Conservation (phyloP, 2,113 vertebrate genomes). For the Grammomys dolichurus region DNA sequence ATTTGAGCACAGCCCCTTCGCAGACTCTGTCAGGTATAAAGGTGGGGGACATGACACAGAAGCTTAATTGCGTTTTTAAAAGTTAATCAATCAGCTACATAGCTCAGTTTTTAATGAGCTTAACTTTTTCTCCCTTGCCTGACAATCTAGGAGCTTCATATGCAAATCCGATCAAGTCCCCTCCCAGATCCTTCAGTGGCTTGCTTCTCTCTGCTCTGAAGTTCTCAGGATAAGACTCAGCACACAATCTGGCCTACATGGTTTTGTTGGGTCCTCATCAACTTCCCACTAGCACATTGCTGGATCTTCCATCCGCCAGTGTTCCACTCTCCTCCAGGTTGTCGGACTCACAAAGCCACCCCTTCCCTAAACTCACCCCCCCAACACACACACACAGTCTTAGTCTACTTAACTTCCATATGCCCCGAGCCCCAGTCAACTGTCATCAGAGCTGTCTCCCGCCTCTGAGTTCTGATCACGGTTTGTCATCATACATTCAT, state of each 20-base stretch:
- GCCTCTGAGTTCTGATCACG: background rate
- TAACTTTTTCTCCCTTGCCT: background rate
- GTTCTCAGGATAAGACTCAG: background rate
- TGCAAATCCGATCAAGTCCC: background rate
- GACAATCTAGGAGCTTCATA: background rate
- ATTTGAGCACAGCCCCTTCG: background rate
- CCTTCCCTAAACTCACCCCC: background rate
- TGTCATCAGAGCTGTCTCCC: background rate
- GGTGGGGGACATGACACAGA: background rate
- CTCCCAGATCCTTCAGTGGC: background rate
- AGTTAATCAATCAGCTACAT: slow-evolving; percentile 3
- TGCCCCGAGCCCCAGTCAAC: background rate
- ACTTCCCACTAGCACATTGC: background rate
- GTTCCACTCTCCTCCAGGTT: background rate
- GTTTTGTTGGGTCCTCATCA: background rate
- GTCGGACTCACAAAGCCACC: background rate
- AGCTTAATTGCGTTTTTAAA: slow-evolving; percentile 41
- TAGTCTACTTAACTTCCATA: background rate
- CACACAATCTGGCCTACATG: fast-evolving
- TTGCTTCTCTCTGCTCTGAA: background rate
- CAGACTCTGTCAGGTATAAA: background rate
- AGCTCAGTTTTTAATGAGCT: slow-evolving; percentile 37
- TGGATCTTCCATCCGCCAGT: background rate
- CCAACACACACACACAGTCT: background rate
- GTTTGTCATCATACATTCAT: background rate